These are phyloP conservation scores for Bombylius major DNA, from an alignment of 2,888 invertebrate species.

Conservation along the genomic window DNA sequence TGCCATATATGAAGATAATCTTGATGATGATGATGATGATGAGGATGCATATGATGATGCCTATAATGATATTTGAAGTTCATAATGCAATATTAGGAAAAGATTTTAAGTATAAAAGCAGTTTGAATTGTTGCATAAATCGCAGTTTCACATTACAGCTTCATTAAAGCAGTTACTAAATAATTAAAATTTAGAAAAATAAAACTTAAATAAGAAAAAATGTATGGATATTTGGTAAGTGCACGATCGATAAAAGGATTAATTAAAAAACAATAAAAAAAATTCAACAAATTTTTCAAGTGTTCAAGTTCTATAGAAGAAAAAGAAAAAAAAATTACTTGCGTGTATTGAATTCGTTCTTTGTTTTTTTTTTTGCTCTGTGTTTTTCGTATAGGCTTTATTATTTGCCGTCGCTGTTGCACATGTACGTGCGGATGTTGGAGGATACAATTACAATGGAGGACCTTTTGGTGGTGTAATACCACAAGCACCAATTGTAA, in stretches of 20 bases:
- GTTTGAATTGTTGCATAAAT: not conserved
- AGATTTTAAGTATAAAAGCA: not conserved
- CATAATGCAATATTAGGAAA: not conserved
- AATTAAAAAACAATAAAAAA: too few species aligned
- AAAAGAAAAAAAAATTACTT: too few species aligned
- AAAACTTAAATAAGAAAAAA: not conserved
- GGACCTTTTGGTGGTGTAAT: not conserved
- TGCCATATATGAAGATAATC: too few species aligned
- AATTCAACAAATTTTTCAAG: too few species aligned
- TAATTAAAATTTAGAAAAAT: not conserved
- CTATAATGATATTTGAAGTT: too few species aligned
- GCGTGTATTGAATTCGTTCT: too few species aligned
- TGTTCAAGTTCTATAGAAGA: too few species aligned
- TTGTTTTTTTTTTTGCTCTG: too few species aligned
- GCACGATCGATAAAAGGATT: too few species aligned
- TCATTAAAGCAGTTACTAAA: not conserved
- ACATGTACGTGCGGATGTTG: not conserved
- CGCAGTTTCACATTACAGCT: not conserved
- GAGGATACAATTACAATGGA: not conserved
- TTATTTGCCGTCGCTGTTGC: not conserved
- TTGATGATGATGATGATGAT: too few species aligned
- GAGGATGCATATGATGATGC: too few species aligned
- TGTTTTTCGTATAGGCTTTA: not conserved
- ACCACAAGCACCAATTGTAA: constrained; percentile 16
- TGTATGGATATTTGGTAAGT: not conserved